A percentile compares a stretch with the other conserved stretches of the same genome.
Conservation (phyloP, 2,888 invertebrate genomes). For the Archips xylosteana region DNA sequence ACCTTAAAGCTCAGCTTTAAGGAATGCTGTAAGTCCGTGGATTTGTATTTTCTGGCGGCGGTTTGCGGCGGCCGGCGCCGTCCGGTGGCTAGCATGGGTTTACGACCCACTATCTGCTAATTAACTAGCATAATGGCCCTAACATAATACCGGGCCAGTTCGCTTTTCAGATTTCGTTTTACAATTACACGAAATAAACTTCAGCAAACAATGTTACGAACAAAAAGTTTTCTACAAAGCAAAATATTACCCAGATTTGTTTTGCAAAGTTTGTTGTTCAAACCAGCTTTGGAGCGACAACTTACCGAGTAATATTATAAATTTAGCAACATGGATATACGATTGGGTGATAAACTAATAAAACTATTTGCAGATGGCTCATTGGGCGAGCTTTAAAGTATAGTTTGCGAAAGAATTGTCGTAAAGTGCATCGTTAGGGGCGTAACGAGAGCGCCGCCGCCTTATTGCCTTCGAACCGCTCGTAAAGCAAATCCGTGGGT, state of each 20-base stretch:
- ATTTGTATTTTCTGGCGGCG: not conserved
- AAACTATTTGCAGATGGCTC: constrained; percentile 6
- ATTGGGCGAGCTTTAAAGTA: constrained; percentile 16
- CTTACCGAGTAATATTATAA: constrained; percentile 1
- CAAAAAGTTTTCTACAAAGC: constrained; percentile 11
- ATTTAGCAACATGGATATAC: constrained; percentile 6
- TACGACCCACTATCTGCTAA: constrained; percentile 22
- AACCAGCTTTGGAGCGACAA: not conserved
- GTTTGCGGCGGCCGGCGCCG: not conserved
- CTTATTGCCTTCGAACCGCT: constrained; percentile 17
- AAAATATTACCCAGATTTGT: constrained; percentile 4
- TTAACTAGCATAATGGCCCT: constrained; percentile 11
- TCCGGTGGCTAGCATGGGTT: not conserved
- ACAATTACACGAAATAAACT: constrained; percentile 17
- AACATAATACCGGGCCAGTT: constrained; percentile 3
- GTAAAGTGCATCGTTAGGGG: constrained; percentile 28
- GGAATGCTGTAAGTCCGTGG: not conserved
- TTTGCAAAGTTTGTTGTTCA: not conserved
- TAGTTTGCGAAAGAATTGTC: constrained; percentile 21
- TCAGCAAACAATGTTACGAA: constrained; percentile 13
- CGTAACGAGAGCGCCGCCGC: constrained; percentile 7
- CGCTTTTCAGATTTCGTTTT: constrained; percentile 23
- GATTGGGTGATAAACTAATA: constrained; percentile 16
- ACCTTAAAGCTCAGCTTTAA: not conserved
- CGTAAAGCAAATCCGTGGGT: constrained; percentile 18